Evolutionary conservation across 2,113 vertebrate genomes (phyloP), one percentile per base, ranked within the genome.

Genomic region (Murina feae): DNA sequence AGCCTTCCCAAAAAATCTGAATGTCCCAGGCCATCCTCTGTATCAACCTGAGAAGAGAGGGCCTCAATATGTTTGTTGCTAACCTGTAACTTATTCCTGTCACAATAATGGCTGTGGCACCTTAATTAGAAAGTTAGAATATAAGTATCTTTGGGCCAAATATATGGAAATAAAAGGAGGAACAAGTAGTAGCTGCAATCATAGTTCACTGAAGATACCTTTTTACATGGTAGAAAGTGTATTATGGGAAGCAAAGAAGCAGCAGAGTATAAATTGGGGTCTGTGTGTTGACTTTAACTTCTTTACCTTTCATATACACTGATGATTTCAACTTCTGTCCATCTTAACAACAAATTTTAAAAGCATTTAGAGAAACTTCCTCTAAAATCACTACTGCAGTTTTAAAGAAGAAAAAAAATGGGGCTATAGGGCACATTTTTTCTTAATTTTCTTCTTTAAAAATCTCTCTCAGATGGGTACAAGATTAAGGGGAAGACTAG

Each of bases 321-420:
- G 14, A 82, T 3, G 72, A 6, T 89, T 95, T 95, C 76, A 81
- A 93, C 28, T 8, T 11, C 35, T 68, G 10, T 44, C 28, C 49
- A 89, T 82, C 55, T 94, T 81, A 85, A 85, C 12, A 83, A 88
- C 51, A n/a, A 78, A 1, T 13, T 74, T 74, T 25, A 88, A 93
- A 92, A 95, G 37, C 12, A 88, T 72, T 92, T 68, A 63, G 39
- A 86, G 32, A 93, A 91, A 90, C 13, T 71, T 68, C 28, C 80
- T 82, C 55, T 37, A 78, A 89, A 95, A 94, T 86, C 12, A 76
- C 0, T 80, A 68, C 8, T 93, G 23, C 53, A 28, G 49, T 80
- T 94, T 82, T 81, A 90, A 89, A 66, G 66, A 86, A 14, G 42
- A 71, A 78, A 96, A 94, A 79, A 79, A 95, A 71, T 12, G 30